Percentiles rank a stretch among this genome's conserved stretches.
Conservation (phyloP, 2,113 vertebrate species). For the Hypanus sabinus region DNA sequence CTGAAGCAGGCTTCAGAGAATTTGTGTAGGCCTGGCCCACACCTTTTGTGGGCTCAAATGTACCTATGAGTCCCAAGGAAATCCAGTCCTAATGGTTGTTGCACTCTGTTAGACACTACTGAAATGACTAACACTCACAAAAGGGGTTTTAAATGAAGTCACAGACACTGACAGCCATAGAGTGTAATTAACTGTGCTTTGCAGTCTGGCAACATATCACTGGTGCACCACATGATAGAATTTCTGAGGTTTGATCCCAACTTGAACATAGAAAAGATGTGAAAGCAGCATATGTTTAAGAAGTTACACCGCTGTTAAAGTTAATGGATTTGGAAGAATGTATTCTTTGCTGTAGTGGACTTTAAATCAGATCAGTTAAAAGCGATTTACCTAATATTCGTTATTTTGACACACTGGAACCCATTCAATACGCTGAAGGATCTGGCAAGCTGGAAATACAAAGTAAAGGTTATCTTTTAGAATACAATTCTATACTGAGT, state of each 20-base stretch:
- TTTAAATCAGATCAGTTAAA: neutral
- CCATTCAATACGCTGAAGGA: neutral
- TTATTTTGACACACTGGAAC: neutral
- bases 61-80: no score
- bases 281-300: neutral
- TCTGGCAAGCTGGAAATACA: slow-evolving; percentile 9
- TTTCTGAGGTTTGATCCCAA: neutral
- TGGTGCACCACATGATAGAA: no score
- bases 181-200: no score
- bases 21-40: no score
- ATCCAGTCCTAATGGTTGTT: no score
- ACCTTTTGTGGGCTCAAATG: no score
- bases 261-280: neutral
- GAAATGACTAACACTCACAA: no score
- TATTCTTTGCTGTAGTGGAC: neutral
- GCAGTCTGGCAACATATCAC: no score
- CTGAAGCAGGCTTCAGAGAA: no score
- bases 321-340: neutral
- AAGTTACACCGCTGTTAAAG: neutral
- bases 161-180: no score
- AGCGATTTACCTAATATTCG: neutral
- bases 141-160: no score
- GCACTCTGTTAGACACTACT: no score
- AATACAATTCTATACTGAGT: neutral
- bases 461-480: neutral